Evolutionary conservation across 2,888 invertebrate genomes (phyloP).

Genomic region (Dermolepida albohirtum): DNA sequence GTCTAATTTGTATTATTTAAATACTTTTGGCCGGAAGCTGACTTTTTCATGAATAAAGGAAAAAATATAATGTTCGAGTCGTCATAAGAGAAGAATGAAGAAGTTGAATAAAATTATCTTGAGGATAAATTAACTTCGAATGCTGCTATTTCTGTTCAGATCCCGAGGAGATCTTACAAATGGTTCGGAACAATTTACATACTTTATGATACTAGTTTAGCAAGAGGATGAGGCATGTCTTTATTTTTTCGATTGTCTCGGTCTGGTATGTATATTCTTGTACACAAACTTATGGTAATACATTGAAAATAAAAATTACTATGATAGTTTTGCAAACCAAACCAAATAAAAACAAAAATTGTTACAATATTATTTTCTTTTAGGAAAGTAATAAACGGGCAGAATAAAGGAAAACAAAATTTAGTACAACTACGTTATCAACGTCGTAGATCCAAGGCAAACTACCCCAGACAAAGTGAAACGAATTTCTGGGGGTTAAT

Average conservation of each 20-base stretch:
- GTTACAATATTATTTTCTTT: too few relatives aligned
- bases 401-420: too few relatives aligned
- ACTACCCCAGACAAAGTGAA: too few relatives aligned
- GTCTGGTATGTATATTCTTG: not conserved
- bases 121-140: slow-evolving; percentile 20
- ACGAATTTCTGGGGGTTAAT: too few relatives aligned
- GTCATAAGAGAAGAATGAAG: slow-evolving; percentile 2
- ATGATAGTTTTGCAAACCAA: too few relatives aligned
- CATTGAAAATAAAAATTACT: too few relatives aligned
- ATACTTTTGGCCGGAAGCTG: slow-evolving; percentile 8
- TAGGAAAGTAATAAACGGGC: too few relatives aligned
- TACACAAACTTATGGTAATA: too few relatives aligned
- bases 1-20: slow-evolving; percentile 13
- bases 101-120: slow-evolving; percentile 19
- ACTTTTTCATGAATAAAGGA: slow-evolving; percentile 3
- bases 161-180: slow-evolving; percentile 12
- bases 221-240: slow-evolving; percentile 11
- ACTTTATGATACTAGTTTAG: slow-evolving; percentile 32
- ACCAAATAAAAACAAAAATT: too few relatives aligned
- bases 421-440: too few relatives aligned
- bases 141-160: slow-evolving; percentile 7
- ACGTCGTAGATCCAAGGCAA: too few relatives aligned
- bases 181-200: slow-evolving; percentile 24
- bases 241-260: slow-evolving; percentile 9
- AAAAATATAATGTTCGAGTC: not conserved